phyloP scores from a whole-genome alignment of 2,113 vertebrate genomes.

The Tinamus guttatus region DNA sequence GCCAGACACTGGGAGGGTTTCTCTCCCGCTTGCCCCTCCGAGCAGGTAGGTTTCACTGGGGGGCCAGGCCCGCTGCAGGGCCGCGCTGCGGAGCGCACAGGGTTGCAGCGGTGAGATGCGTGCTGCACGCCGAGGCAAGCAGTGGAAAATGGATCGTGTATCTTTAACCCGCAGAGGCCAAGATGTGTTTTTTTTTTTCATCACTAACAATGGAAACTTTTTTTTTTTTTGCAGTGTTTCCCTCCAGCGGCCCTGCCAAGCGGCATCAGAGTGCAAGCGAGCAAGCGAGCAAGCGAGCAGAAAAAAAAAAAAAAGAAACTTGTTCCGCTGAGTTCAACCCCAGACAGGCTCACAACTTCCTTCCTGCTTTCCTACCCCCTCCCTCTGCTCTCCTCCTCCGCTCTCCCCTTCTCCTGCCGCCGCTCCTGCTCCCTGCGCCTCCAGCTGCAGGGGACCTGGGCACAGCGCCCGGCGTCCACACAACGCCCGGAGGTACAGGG shows the following conservation, averaged over 20 bases:
- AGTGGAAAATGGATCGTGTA: slow-evolving; percentile 74
- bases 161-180: slow-evolving; percentile 76
- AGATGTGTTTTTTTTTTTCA: slow-evolving; percentile 46
- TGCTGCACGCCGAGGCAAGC: background rate
- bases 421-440: background rate
- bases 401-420: slow-evolving; percentile 31
- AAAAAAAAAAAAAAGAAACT: slow-evolving; percentile 78
- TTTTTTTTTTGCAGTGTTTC: slow-evolving; percentile 77
- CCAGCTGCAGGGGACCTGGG: slow-evolving; percentile 25
- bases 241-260: slow-evolving; percentile 70
- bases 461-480: background rate
- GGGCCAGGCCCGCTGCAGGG: too few relatives aligned
- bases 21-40: too few relatives aligned
- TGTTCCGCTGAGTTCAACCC: slow-evolving; percentile 84
- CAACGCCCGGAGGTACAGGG: background rate
- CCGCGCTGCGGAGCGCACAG: background rate
- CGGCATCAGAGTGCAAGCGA: slow-evolving; percentile 23
- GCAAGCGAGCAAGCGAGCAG: slow-evolving; percentile 27
- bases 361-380: slow-evolving; percentile 81
- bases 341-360: slow-evolving; percentile 83
- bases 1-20: background rate
- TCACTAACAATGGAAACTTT: slow-evolving; percentile 84
- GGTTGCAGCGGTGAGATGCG: background rate
- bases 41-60: background rate
- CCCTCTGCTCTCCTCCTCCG: slow-evolving; percentile 68